A percentile compares a stretch with the other conserved stretches of the same genome.
Evolutionary conservation across 2,888 invertebrate genomes (phyloP).

Genomic region (Drosophila engyochracea): DNA sequence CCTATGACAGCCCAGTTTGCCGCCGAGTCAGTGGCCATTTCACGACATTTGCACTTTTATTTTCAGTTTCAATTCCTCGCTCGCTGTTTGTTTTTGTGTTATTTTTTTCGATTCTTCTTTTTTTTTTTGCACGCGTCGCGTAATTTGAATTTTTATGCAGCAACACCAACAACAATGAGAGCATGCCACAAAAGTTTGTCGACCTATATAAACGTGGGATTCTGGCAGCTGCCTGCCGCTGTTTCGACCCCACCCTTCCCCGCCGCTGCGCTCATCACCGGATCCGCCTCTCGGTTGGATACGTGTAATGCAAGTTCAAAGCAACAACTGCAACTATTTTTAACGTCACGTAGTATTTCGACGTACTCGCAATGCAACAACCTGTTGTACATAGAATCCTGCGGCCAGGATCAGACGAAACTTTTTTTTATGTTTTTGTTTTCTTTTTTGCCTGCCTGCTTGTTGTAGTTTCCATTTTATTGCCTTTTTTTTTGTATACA

Average conservation of each 20-base stretch:
- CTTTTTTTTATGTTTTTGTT: conserved; percentile 27
- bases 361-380: conserved; percentile 68
- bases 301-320: conserved; percentile 80
- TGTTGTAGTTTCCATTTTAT: conserved; percentile 16
- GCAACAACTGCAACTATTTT: conserved; percentile 71
- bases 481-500: conserved; percentile 14
- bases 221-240: conserved; percentile 46
- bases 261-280: not conserved
- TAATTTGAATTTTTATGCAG: conserved; percentile 80
- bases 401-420: conserved; percentile 49
- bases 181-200: conserved; percentile 78
- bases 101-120: conserved; percentile 31
- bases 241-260: not conserved
- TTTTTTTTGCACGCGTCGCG: conserved; percentile 64
- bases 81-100: not conserved
- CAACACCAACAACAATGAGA: conserved; percentile 56
- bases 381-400: conserved; percentile 72
- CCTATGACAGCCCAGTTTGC: not conserved
- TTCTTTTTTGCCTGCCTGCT: not conserved
- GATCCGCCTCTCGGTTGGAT: conserved; percentile 46
- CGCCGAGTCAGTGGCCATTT: conserved; percentile 38
- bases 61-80: conserved; percentile 55
- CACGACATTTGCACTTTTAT: conserved; percentile 77
- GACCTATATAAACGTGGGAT: conserved; percentile 76
- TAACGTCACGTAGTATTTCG: conserved; percentile 65